Conservation (phyloP, 2,888 invertebrate species). For the Petrolisthes cinctipes region DNA sequence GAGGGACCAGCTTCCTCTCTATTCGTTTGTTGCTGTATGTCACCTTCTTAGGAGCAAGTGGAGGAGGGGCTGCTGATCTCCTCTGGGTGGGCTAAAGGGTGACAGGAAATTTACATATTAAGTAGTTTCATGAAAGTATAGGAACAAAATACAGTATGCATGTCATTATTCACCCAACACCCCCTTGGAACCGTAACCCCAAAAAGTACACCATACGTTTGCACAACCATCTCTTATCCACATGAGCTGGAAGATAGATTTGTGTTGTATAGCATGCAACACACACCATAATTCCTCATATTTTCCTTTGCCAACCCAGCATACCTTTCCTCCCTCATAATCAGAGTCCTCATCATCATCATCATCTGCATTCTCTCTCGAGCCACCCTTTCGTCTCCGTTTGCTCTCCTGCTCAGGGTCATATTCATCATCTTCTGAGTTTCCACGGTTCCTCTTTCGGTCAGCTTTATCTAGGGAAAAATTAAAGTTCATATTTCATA, state of each 20-base stretch:
- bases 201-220: neutral
- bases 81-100: neutral
- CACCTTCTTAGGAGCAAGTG: slow-evolving; percentile 70
- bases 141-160: neutral
- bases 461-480: slow-evolving; percentile 54
- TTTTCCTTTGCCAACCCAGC: neutral
- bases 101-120: neutral
- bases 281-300: neutral
- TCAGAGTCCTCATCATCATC: slow-evolving; percentile 67
- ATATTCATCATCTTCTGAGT: slow-evolving; percentile 66
- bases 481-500: neutral
- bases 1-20: slow-evolving; percentile 83
- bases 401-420: slow-evolving; percentile 64
- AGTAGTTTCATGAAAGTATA: no score
- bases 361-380: slow-evolving; percentile 67
- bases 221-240: neutral
- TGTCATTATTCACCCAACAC: neutral
- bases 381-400: slow-evolving; percentile 58
- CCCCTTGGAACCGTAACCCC: neutral
- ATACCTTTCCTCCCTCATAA: slow-evolving; percentile 12
- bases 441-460: slow-evolving; percentile 49
- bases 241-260: neutral
- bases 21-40: slow-evolving; percentile 79
- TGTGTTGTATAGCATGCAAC: neutral
- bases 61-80: slow-evolving; percentile 24